Evolutionary conservation across 37 sponge, comb jelly and placozoan genomes (phyloP), one percentile per base, ranked within the genome.

Genomic region (Mnemiopsis leidyi): DNA sequence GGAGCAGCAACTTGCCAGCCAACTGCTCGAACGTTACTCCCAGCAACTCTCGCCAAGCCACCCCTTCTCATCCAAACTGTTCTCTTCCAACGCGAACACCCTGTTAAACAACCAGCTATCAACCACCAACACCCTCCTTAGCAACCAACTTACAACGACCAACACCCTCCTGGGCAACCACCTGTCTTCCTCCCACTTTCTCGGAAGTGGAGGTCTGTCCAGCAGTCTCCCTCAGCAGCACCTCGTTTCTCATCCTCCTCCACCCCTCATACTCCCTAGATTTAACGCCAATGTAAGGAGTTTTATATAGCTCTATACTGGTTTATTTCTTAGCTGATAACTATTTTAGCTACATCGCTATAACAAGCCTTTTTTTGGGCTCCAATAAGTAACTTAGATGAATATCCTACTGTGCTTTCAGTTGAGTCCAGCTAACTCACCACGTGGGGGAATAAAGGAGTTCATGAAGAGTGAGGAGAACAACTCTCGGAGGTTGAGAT

Each of bases 121-220:
- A 21, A 77, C 18, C 79, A 77, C 32, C 36, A 77, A 28, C 35
- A 32, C 79, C 20, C 32, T 77, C 32, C 79, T 77, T 77, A 77
- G 36, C 79, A 77, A 77, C 79, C 79, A 77, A 31, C 79, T 77
- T 0, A 77, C 79, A 77, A 77, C 79, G 36, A 77, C 79, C 3
- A 77, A 77, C 79, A 13, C 79, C 20, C 35, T 77, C 35, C 79
- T 77, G 36, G 79, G 79, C 1, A 77, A 77, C 35, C 79, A 77
- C 79, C 36, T 77, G 18, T 77, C 32, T 77, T 32, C 79, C 36
- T 77, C 79, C 16, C 79, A 77, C 35, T 77, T 77, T 36, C 79
- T 77, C 18, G 36, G 79, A 2, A 32, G 36, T 1, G 36, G 79
- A 34, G 79, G 79, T 21, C 0, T 26, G 16, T 25, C 29, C 26